A percentile compares a stretch with the other conserved stretches of the same genome.
Evolutionary conservation across 1,140 invertebrate genomes (phyloP).

Genomic region (Meloidogyne exigua): DNA sequence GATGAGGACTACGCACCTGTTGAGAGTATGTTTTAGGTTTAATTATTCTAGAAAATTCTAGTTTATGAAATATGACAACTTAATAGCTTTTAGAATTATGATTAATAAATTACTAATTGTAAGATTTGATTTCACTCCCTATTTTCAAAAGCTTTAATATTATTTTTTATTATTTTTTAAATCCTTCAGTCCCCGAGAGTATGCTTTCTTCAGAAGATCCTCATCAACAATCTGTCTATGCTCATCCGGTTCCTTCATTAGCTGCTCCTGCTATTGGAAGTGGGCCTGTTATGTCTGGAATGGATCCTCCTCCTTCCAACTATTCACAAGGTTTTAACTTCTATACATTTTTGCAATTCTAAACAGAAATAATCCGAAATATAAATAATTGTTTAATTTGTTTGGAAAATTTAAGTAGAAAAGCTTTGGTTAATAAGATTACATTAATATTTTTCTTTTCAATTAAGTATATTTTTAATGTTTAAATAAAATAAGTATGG

Average conservation of each 20-base stretch:
- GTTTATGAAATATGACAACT: too few species aligned
- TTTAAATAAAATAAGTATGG: too few species aligned
- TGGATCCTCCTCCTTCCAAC: conserved; percentile 25
- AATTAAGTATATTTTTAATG: too few species aligned
- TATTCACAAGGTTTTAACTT: conserved; percentile 20
- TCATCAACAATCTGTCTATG: conserved; percentile 26
- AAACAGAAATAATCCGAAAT: too few species aligned
- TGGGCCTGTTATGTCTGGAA: conserved; percentile 28
- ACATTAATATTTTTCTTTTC: too few species aligned
- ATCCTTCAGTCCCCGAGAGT: conserved; percentile 31
- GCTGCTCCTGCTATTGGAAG: neutral
- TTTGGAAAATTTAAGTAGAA: too few species aligned
- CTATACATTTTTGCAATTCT: conserved; percentile 11
- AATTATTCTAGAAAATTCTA: neutral
- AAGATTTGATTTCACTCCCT: too few species aligned
- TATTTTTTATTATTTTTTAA: neutral
- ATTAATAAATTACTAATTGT: neutral
- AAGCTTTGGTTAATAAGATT: too few species aligned
- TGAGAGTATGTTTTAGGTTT: conserved; percentile 27
- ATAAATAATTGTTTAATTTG: too few species aligned
- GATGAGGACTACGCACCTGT: conserved; percentile 44
- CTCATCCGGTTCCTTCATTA: conserved; percentile 8
- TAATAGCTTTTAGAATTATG: neutral
- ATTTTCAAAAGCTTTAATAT: too few species aligned
- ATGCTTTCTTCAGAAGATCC: conserved; percentile 23